Percentiles rank a stretch among this genome's conserved stretches.
These are phyloP conservation scores for Mastomys coucha DNA, from an alignment of 2,113 vertebrate species.

Conservation along the genomic window DNA sequence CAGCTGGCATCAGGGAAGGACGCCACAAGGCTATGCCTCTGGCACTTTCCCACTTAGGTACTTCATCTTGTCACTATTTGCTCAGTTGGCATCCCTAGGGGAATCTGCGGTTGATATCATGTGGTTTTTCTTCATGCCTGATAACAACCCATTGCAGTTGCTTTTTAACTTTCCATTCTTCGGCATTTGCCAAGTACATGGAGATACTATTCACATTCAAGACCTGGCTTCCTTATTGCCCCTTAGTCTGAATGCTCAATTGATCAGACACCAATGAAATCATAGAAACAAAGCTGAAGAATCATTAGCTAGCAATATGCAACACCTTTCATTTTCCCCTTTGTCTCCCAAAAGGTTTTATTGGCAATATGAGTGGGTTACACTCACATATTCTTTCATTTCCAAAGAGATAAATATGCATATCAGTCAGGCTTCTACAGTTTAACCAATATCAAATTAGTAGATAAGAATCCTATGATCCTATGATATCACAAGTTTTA, in stretches of 20 bases:
- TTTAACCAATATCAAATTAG: not conserved
- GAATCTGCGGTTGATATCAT: not conserved
- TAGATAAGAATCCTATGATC: not conserved
- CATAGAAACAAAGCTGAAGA: not conserved
- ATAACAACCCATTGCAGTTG: not conserved
- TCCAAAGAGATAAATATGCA: not conserved
- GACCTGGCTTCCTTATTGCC: not conserved
- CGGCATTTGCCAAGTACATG: not conserved
- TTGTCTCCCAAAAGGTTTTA: not conserved
- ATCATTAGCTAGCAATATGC: too few relatives aligned
- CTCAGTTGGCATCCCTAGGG: not conserved
- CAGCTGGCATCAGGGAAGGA: not conserved
- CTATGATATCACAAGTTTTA: not conserved
- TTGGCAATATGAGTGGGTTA: too few relatives aligned
- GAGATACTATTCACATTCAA: not conserved
- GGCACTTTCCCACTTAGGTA: slow-evolving; percentile 31
- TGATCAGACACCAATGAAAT: not conserved
- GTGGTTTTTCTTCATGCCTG: not conserved
- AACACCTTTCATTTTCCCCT: accelerated
- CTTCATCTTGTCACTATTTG: slow-evolving; percentile 21
- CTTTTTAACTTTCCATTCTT: not conserved
- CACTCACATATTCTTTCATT: not conserved
- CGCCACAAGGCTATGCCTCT: not conserved
- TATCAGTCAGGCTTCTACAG: not conserved
- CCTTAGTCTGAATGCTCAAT: not conserved